Evolutionary conservation across 1,140 invertebrate species (phyloP).

Genomic region (Monomorium pharaonis): DNA sequence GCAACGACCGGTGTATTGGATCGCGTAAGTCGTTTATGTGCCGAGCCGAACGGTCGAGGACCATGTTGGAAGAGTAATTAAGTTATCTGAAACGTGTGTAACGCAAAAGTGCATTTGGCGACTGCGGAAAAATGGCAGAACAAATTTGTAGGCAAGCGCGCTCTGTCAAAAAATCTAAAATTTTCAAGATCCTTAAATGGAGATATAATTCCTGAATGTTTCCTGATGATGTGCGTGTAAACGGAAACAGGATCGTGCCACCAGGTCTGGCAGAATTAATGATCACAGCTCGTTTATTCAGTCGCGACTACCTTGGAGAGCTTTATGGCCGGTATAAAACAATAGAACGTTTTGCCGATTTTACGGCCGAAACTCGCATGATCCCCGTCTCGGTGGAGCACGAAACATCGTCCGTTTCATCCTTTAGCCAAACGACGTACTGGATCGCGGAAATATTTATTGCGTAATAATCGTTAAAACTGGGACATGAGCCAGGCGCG

Average conservation of each 20-base stretch:
- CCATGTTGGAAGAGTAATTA: neutral
- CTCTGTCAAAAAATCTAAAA: neutral
- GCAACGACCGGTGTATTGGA: slow-evolving; percentile 19
- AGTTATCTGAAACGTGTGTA: neutral
- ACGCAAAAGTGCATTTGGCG: neutral
- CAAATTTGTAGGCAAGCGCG: neutral
- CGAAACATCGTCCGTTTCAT: slow-evolving; percentile 19
- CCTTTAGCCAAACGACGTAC: slow-evolving; percentile 52
- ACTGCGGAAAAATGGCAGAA: neutral
- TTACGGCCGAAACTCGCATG: slow-evolving; percentile 51
- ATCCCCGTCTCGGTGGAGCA: slow-evolving; percentile 39
- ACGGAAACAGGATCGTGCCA: neutral
- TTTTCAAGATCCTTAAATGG: neutral
- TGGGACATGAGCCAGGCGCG: slow-evolving; percentile 32
- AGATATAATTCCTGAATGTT: neutral
- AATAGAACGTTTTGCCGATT: slow-evolving; percentile 73
- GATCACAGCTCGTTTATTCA: neutral
- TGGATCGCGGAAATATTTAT: slow-evolving; percentile 79
- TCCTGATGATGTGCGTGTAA: neutral
- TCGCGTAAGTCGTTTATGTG: slow-evolving; percentile 34
- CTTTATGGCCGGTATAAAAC: slow-evolving; percentile 77
- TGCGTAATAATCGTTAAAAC: slow-evolving; percentile 80
- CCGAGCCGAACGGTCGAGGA: neutral
- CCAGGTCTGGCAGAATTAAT: neutral
- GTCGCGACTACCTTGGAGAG: slow-evolving; percentile 73